Base-by-base conservation (phyloP, 2,888 invertebrate genomes). In the Polylopha cassiicola region DNA sequence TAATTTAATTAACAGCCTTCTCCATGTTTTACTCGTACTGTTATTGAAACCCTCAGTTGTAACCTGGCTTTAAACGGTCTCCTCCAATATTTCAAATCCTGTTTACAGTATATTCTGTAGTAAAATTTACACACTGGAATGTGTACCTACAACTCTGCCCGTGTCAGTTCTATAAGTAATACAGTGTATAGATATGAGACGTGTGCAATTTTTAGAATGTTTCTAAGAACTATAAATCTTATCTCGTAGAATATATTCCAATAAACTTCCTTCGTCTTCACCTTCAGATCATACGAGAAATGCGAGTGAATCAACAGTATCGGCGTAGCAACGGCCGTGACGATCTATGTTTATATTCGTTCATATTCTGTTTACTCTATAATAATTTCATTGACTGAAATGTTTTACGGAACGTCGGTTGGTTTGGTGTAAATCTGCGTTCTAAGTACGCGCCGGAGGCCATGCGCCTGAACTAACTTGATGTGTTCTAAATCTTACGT, bases 371-470 rank as follows among this genome's bases (percentile, higher is more conserved):
- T 76, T 78, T 81, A 78, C 66, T 71, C 64, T 72, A 61, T 69
- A 75, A 76, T 76, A 72, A 80, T 78, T 78, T 79, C 70, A 77
- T 73, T 74, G 71, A 77, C 73, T 75, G 68, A 68, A 75, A 71
- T 65, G 58, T 71, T 75, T 73, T 65, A 58, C 55, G 55, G 50
- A 58, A 62, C 55, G 50, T 55, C 48, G 39, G 46, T 39, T 47
- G 36, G 39, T 47, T 31, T 9, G 21, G 36, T 38, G 34, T 44
- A 45, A 47, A 43, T 47, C 44, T 24, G 26, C 34, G 42, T 43
- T 32, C 30, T 39, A 44, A 44, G 42, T 49, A 24, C 32, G 9
- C 20, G 10, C 18, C 34, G 33, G 30, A 39, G 44, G 39, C 44
- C 44, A 23, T 17, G 24, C 37, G 37, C 23, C 29, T 30, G 43